Percentiles rank a stretch among this genome's conserved stretches.
Conservation (phyloP, 2,888 invertebrate genomes). For the Drosophila demipolita region DNA sequence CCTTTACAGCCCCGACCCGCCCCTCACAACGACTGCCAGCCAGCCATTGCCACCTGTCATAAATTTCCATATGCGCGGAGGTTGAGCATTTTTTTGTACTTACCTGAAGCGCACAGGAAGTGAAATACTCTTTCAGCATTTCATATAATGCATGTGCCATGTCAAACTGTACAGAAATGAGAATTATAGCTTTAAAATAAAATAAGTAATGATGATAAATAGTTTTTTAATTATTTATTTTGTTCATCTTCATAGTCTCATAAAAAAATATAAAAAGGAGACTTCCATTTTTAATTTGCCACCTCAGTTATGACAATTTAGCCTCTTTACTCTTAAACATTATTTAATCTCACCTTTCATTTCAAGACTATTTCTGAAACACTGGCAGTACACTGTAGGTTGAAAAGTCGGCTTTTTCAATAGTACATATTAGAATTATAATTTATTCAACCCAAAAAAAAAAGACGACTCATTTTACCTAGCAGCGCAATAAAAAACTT, state of each 20-base stretch:
- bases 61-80: slow-evolving; percentile 75
- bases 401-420: background rate
- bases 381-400: background rate
- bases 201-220: background rate
- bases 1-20: background rate
- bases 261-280: background rate
- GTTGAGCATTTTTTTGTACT: slow-evolving; percentile 49
- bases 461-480: background rate
- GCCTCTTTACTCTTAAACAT: background rate
- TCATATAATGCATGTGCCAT: background rate
- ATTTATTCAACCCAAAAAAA: background rate
- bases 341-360: background rate
- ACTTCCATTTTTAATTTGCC: background rate
- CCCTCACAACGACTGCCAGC: slow-evolving; percentile 22
- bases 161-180: background rate
- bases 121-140: slow-evolving; percentile 48
- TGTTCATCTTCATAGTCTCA: background rate
- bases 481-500: background rate
- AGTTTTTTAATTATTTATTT: background rate
- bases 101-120: slow-evolving; percentile 21
- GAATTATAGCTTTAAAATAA: background rate
- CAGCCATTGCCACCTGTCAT: slow-evolving; percentile 77
- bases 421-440: background rate
- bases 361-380: background rate
- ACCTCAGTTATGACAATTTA: background rate